Evolutionary conservation across 2,888 invertebrate species (phyloP).

Genomic region (Arge pagana): DNA sequence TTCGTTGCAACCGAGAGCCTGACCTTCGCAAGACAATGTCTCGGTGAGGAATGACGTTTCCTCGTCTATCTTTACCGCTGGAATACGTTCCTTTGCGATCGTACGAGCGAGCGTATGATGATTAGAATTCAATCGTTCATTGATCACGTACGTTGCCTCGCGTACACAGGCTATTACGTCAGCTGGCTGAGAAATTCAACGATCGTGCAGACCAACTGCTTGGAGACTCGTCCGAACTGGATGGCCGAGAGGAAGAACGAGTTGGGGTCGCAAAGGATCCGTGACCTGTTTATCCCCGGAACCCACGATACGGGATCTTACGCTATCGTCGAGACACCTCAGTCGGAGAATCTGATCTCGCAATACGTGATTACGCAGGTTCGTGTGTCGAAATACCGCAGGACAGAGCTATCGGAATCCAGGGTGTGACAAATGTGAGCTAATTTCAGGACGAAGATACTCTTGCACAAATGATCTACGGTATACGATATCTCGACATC

Average conservation of each 20-base stretch:
- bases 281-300: conserved; percentile 69
- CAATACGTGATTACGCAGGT: conserved; percentile 62
- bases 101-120: neutral
- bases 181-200: conserved; percentile 42
- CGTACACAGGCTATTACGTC: conserved; percentile 43
- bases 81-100: neutral
- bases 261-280: conserved; percentile 59
- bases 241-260: conserved; percentile 60
- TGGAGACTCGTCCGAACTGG: conserved; percentile 64
- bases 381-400: neutral
- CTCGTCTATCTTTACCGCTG: neutral
- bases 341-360: conserved; percentile 53
- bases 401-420: conserved; percentile 25
- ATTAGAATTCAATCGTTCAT: conserved; percentile 4
- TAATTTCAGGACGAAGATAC: conserved; percentile 63
- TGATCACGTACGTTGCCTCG: no score
- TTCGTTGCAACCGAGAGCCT: conserved; percentile 39
- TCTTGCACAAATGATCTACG: conserved; percentile 64
- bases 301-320: conserved; percentile 73
- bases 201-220: conserved; percentile 57
- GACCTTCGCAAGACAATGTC: conserved; percentile 38
- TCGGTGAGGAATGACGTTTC: conserved; percentile 35
- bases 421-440: neutral
- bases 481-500: conserved; percentile 66
- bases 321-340: conserved; percentile 38